Percentiles rank a stretch among this genome's conserved stretches.
phyloP scores from a whole-genome alignment of 2,888 invertebrate genomes.

The Hipparchia sbordonii region DNA sequence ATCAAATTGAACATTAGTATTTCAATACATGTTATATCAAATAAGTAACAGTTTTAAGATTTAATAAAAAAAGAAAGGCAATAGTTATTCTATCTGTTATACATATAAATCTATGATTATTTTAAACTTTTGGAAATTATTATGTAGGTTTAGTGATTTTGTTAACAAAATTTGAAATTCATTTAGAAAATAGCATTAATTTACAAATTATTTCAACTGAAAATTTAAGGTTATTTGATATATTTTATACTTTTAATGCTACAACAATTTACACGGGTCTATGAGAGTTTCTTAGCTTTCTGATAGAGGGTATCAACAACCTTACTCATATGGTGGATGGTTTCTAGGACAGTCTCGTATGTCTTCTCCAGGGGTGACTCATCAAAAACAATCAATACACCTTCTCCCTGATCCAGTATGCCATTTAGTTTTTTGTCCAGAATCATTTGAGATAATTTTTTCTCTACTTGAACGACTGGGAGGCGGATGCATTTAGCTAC shows the following conservation, averaged over 20 bases:
- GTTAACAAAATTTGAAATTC: slow-evolving; percentile 52
- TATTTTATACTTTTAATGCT: slow-evolving; percentile 71
- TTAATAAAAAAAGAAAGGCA: slow-evolving; percentile 38
- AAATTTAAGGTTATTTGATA: slow-evolving; percentile 75
- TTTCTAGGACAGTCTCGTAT: slow-evolving; percentile 98
- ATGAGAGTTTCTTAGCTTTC: slow-evolving; percentile 99
- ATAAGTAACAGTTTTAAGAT: slow-evolving; percentile 58
- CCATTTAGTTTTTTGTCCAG: slow-evolving; percentile 98
- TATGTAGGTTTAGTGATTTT: slow-evolving; percentile 37
- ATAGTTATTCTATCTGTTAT: slow-evolving; percentile 36
- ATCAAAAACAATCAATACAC: slow-evolving; percentile 98
- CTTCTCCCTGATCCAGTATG: slow-evolving; percentile 99
- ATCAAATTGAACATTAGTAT: slow-evolving; percentile 65
- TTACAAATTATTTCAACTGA: slow-evolving; percentile 67
- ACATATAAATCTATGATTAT: slow-evolving; percentile 31
- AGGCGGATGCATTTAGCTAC: slow-evolving; percentile 95
- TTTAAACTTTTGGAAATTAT: slow-evolving; percentile 41
- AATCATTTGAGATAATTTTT: slow-evolving; percentile 99
- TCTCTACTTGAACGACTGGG: slow-evolving; percentile 95
- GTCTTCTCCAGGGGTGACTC: slow-evolving; percentile 97
- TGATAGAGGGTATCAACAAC: slow-evolving; percentile 99
- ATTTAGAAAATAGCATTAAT: slow-evolving; percentile 72
- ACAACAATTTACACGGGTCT: slow-evolving; percentile 74
- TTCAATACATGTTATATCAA: slow-evolving; percentile 48
- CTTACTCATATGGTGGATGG: slow-evolving; percentile 99